Base-by-base conservation (phyloP, 2,113 vertebrate species). In the Neomonachus schauinslandi region DNA sequence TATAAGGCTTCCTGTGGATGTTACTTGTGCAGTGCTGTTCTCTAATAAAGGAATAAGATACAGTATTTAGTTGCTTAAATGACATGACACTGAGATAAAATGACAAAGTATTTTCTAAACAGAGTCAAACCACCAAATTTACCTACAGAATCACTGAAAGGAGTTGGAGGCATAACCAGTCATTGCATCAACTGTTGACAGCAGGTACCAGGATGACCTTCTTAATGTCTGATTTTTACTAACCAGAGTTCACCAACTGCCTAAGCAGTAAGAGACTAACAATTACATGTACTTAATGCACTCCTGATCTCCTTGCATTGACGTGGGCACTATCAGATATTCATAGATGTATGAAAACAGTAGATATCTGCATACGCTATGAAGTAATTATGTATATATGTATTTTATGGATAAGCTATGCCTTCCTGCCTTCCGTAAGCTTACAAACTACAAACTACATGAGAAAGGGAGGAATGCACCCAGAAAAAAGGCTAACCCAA, bases 1-100 rank as follows among this genome's bases (percentile, higher is more conserved):
- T 80, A 98, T 24, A 39, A 98, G 97, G 87, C 98, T 99, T 95
- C 98, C 98, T 21, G 98, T 98, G 88, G 98, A 91, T 71, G 98
- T 98, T 72, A 98, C 61, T 79, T 98, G 91, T 71, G 97, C 59
- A 49, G 92, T 97, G 92, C 42, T 96, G 57, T 98, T 98, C 97
- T 96, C 98, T 98, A 86, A 77, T 26, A 96, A 98, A 96, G 57
- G 22, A 89, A 93, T 51, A 76, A 94, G 19, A 79, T 9, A 63
- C 1, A 65, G 69, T 19, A 6, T 76, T 72, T 49, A 72, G 46
- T 15, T 55, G 36, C 21, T 94, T 87, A 80, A 84, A 16, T 33
- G 49, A 63, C 1, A 36, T 16, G 8, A 92, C 3, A 15, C 0
- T 12, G 19, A 55, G 33, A 36, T 31, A 89, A 94, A 81, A 67